phyloP scores from a whole-genome alignment of 2,797 vertebrate species.

The Pagetopsis macropterus region DNA sequence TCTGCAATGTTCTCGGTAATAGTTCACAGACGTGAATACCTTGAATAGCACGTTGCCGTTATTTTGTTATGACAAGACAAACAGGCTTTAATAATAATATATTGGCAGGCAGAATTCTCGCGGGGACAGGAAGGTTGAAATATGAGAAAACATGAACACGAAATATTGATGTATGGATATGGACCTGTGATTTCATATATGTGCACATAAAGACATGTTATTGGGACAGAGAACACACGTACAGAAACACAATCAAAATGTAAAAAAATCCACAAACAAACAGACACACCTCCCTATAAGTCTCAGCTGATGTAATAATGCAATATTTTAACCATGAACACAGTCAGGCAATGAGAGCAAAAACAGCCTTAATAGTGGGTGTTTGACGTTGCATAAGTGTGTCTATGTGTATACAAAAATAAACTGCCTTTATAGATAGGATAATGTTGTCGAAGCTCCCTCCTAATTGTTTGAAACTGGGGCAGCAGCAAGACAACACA shows the following conservation, averaged over 20 bases:
- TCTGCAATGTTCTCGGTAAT: not conserved
- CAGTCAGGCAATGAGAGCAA: not conserved
- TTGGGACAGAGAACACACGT: not conserved
- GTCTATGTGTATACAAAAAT: constrained; percentile 27
- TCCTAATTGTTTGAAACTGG: constrained; percentile 43
- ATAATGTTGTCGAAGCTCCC: constrained; percentile 35
- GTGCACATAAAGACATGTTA: not conserved
- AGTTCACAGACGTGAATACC: not conserved
- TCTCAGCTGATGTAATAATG: constrained; percentile 37
- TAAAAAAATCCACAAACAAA: not conserved
- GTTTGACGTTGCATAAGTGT: not conserved
- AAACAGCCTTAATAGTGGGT: constrained; percentile 5
- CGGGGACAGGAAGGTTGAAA: not conserved
- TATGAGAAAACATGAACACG: not conserved
- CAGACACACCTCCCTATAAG: not conserved
- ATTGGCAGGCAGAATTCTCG: not conserved
- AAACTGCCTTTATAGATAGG: constrained; percentile 2
- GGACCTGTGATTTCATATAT: not conserved
- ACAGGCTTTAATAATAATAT: not conserved
- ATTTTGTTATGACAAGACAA: not conserved
- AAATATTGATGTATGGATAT: not conserved
- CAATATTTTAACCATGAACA: constrained; percentile 24
- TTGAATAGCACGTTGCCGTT: not conserved
- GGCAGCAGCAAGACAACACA: constrained; percentile 41
- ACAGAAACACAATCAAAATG: not conserved